Base-by-base conservation (phyloP, 2,888 invertebrate genomes). In the Unio pictorum region DNA sequence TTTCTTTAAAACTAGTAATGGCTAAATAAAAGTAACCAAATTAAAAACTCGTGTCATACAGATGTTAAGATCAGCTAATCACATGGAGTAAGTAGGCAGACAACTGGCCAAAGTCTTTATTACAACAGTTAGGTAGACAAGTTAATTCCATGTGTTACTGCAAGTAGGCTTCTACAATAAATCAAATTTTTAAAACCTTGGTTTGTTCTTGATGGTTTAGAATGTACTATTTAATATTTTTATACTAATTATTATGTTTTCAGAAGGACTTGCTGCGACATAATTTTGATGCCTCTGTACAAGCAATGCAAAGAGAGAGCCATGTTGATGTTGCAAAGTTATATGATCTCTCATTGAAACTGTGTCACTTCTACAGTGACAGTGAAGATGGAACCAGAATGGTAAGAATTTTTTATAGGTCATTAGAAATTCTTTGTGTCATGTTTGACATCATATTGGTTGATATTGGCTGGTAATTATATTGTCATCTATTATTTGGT, bases 361-460 rank as follows among this genome's bases (percentile, higher is more conserved):
- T 96, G 61, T 89, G 95, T 78, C 95, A 95, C 88, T 96, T 96
- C 89, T 96, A 94, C 90, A 92, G 94, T 34, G 76, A 78, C 5
- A 72, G 71, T 26, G 28, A 70, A 28, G 96, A 96, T 92, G 92
- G 92, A 78, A 91, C 91, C 64, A 91, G 94, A 90, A 90, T 95
- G 90, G 93, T 94, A 89, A 76, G 83, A 57, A 54, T 20, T 23
- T 28, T 64, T 8, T 20, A 23, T n/a, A 18, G 20, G n/a, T n/a
- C 26, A 23, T 28, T n/a, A 30, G 11, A 62, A 62, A 62, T 28
- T 11, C 28, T 15, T 18, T 28, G 18, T 59, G 26, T 15, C 23
- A 59, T 8, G 23, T 26, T 59, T 59, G 26, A 26, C 17, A 4
- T 59, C 26, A 11, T 58, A 26, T 59, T 23, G 55, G 23, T 20